phyloP scores from a whole-genome alignment of 2,113 vertebrate species.

The Heptranchias perlo region DNA sequence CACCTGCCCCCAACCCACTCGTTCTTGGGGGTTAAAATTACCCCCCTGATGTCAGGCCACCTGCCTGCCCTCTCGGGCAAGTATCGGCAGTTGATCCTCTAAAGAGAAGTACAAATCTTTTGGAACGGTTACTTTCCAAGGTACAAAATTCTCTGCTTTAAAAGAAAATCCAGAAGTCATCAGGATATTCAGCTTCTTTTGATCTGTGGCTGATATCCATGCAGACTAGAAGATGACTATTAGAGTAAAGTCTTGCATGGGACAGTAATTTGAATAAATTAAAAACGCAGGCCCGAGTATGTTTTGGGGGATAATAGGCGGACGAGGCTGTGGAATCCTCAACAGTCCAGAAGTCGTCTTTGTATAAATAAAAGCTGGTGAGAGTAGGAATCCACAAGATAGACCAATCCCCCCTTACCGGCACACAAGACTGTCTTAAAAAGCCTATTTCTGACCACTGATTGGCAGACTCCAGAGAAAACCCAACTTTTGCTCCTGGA shows the following conservation, averaged over 20 bases:
- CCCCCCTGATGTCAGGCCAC: background rate
- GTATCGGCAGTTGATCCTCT: no score
- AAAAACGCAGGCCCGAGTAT: background rate
- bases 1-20: no score
- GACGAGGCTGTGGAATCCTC: background rate
- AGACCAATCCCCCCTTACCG: no score
- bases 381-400: background rate
- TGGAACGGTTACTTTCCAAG: background rate
- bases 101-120: background rate
- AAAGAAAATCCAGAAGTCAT: background rate
- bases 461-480: no score
- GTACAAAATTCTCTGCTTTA: background rate
- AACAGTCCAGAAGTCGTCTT: background rate
- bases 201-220: background rate
- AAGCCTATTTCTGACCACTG: no score
- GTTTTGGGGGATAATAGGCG: background rate
- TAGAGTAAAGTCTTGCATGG: background rate
- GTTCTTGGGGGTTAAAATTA: no score
- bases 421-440: no score
- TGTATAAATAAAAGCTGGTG: background rate
- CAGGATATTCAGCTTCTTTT: background rate
- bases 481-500: no score
- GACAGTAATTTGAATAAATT: background rate
- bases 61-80: background rate
- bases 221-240: background rate